Percentiles rank a stretch among this genome's conserved stretches.
phyloP scores from a whole-genome alignment of 2,888 invertebrate genomes.

The Blomia tropicalis region DNA sequence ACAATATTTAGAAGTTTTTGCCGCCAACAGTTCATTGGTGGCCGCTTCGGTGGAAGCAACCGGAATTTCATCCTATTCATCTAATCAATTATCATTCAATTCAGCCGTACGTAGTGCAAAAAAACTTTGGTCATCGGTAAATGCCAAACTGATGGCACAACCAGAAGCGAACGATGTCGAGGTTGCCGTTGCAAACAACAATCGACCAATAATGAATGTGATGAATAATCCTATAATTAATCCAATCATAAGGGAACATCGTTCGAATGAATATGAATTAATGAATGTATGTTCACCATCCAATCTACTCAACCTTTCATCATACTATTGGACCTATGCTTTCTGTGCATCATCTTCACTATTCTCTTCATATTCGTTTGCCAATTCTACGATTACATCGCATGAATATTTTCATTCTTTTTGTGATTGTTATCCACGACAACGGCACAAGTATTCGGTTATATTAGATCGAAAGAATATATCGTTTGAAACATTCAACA shows the following conservation, averaged over 20 bases:
- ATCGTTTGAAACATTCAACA: not conserved
- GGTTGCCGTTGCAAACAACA: not conserved
- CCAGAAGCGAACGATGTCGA: not conserved
- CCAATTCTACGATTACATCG: not conserved
- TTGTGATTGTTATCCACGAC: not conserved
- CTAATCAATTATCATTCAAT: not conserved
- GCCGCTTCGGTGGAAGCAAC: not conserved
- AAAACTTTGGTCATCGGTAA: not conserved
- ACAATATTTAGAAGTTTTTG: conserved; percentile 18
- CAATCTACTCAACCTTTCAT: not conserved
- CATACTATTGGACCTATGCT: conserved; percentile 15
- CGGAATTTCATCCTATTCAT: not conserved
- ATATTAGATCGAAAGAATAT: not conserved
- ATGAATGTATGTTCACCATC: not conserved
- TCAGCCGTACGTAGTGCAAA: not conserved
- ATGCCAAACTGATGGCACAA: not conserved
- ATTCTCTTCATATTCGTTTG: not conserved
- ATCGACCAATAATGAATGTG: not conserved
- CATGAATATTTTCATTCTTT: conserved; percentile 6
- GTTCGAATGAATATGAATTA: not conserved
- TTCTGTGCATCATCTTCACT: conserved; percentile 10
- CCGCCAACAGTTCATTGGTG: not conserved
- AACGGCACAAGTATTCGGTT: not conserved
- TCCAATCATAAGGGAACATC: not conserved
- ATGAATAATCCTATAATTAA: not conserved